phyloP scores from a whole-genome alignment of 1,140 invertebrate species.

The Nixonia krombeini region DNA sequence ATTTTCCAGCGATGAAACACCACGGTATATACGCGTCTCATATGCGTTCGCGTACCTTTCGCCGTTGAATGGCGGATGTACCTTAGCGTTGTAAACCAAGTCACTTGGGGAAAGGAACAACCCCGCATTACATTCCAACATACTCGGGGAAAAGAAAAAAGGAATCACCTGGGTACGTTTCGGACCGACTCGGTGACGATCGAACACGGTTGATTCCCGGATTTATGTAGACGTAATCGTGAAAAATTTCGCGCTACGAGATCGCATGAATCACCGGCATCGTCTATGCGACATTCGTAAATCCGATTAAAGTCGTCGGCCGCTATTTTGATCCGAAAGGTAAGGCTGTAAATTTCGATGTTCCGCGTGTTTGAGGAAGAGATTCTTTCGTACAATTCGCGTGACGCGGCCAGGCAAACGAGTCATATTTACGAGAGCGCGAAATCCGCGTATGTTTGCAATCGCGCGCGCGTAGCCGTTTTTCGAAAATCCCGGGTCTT shows the following conservation, averaged over 20 bases:
- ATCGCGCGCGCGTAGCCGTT: no score
- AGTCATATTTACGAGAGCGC: conserved; percentile 52
- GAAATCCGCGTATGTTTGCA: not conserved
- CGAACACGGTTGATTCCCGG: conserved; percentile 14
- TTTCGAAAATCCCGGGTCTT: no score
- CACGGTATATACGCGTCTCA: conserved; percentile 17
- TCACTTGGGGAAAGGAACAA: no score
- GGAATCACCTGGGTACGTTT: no score
- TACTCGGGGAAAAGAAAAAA: no score
- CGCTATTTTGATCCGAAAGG: conserved; percentile 57
- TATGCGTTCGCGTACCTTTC: conserved; percentile 9
- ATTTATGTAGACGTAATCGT: conserved; percentile 36
- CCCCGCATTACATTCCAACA: no score
- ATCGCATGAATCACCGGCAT: conserved; percentile 34
- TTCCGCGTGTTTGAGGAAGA: conserved; percentile 62
- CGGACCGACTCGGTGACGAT: no score
- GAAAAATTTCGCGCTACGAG: conserved; percentile 38
- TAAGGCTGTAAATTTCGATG: conserved; percentile 66
- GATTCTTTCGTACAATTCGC: conserved; percentile 63
- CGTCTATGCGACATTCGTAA: conserved; percentile 52
- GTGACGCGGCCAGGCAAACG: conserved; percentile 52
- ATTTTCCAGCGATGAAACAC: conserved; percentile 41
- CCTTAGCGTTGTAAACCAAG: no score
- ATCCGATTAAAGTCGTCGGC: conserved; percentile 63
- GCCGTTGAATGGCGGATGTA: conserved; percentile 1